phyloP scores from a whole-genome alignment of 2,888 invertebrate species.

The Cotesia congregata region DNA sequence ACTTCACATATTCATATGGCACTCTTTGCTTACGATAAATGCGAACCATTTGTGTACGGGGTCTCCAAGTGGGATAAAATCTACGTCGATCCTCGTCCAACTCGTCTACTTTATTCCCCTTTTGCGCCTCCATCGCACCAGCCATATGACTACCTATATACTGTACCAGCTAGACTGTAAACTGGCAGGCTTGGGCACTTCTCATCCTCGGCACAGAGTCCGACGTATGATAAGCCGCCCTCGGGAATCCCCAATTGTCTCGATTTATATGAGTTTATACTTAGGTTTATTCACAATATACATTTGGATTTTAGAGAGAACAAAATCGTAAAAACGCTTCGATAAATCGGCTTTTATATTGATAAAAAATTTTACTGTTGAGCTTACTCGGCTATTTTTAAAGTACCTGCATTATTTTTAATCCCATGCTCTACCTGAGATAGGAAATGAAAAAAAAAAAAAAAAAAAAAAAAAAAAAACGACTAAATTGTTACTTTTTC shows the following conservation, averaged over 20 bases:
- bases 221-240: constrained; percentile 61
- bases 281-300: constrained; percentile 31
- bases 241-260: constrained; percentile 65
- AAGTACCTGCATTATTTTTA: constrained; percentile 46
- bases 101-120: constrained; percentile 34
- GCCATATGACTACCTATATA: constrained; percentile 26
- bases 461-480: background rate
- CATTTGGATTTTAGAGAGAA: constrained; percentile 15
- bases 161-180: constrained; percentile 34
- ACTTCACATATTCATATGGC: constrained; percentile 65
- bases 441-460: constrained; percentile 5
- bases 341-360: constrained; percentile 56
- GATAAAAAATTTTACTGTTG: constrained; percentile 65
- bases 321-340: constrained; percentile 43
- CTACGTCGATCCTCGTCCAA: constrained; percentile 49
- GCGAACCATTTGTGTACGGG: constrained; percentile 65
- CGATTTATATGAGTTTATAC: constrained; percentile 57
- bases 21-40: constrained; percentile 66
- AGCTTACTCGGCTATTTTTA: constrained; percentile 57
- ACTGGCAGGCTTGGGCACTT: constrained; percentile 41
- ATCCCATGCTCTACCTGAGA: constrained; percentile 47
- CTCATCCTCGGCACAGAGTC: constrained; percentile 41
- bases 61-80: constrained; percentile 58
- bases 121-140: constrained; percentile 39
- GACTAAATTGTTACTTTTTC: constrained; percentile 13